These are phyloP conservation scores for Eledona agricola DNA, from an alignment of 2,888 invertebrate species.

Conservation along the genomic window DNA sequence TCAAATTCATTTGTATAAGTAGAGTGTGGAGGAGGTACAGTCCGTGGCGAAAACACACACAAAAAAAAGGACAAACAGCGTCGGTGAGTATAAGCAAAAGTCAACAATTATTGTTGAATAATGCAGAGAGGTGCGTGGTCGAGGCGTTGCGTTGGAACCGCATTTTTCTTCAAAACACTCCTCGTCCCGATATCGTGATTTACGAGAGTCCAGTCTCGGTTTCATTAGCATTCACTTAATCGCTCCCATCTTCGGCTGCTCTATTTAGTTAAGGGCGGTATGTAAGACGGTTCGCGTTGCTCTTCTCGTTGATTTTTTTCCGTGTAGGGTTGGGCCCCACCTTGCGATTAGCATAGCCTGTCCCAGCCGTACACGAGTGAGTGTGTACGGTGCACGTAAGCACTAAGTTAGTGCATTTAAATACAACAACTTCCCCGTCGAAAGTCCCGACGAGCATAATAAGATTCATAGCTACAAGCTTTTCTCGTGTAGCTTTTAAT, in stretches of 20 bases:
- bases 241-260: constrained; percentile 2
- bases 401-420: constrained; percentile 28
- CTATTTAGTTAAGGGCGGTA: constrained; percentile 3
- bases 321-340: constrained; percentile 25
- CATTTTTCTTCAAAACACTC: constrained; percentile 1
- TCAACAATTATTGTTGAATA: constrained; percentile 22
- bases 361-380: constrained; percentile 12
- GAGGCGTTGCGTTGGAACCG: too few species aligned
- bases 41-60: constrained; percentile 8
- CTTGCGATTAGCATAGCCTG: constrained; percentile 24
- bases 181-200: constrained; percentile 8
- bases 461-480: constrained; percentile 33
- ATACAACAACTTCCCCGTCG: constrained; percentile 29
- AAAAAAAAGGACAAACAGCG: constrained; percentile 3
- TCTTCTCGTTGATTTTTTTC: constrained; percentile 4
- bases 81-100: constrained; percentile 7
- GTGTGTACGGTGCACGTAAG: constrained; percentile 20
- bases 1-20: constrained; percentile 17
- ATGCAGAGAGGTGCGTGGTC: constrained; percentile 5
- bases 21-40: constrained; percentile 3
- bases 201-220: constrained; percentile 8
- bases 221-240: constrained; percentile 22
- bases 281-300: background rate
- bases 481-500: constrained; percentile 28
- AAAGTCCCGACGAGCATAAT: constrained; percentile 26